Base-by-base conservation (phyloP, 1,140 invertebrate species). In the Sarcophaga peregrina region DNA sequence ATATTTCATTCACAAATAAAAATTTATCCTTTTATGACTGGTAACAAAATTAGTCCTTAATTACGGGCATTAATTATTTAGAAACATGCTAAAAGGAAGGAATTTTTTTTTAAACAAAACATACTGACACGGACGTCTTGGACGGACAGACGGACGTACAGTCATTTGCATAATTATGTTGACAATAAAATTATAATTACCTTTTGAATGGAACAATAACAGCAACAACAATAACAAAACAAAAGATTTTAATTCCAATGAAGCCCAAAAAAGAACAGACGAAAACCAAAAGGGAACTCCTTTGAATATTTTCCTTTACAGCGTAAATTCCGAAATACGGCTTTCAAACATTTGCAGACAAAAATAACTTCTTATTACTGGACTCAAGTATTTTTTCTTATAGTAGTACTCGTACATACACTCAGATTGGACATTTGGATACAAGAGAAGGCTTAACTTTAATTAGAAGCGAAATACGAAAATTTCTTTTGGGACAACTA, bases 181-280 rank as follows among this genome's bases (percentile, higher is more conserved):
- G 88, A 89, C 86, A 89, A 89, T 89, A 89, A 89, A 88, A 89
- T 87, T 88, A 86, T 89, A 89, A 89, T 89, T 89, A 83, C 68
- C 68, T 48, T 72, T 20, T 25, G 62, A 68, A 68, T 68, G 20
- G 58, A 20, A 68, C 17, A 73, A 13, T 17, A 81, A 20, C n/a
- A 62, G 47, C 37, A 37, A n/a, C n/a, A 20, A 58, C 72, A 62
- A 76, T 13, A 75, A 54, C 17, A 76, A 52, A 50, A 82, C 46
- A 74, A 54, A n/a, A 74, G 13, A 17, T 13, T 74, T 74, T 74
- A 74, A 74, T 37, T 74, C 45, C 20, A 74, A 37, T 25, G 7
- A 37, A 37, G 25, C 25, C 4, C 4, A 37, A 4, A 37, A 37
- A 37, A 37, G 25, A 1, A 37, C 25, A 37, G 25, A 2, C 7